phyloP scores from a whole-genome alignment of 2,113 vertebrate genomes.

The Pionites leucogaster region DNA sequence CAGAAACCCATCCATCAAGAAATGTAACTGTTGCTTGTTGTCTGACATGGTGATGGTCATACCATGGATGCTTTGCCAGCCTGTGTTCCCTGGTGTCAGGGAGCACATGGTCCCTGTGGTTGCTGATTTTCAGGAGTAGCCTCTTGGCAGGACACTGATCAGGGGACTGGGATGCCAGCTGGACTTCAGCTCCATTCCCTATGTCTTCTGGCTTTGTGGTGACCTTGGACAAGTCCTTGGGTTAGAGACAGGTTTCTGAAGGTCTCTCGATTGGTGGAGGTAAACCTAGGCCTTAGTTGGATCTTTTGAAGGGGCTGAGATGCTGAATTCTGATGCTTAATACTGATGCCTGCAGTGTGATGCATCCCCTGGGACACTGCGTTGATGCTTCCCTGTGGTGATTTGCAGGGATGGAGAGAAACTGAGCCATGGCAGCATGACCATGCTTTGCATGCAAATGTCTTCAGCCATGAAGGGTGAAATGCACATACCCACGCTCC shows the following conservation, averaged over 20 bases:
- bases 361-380: neutral
- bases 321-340: neutral
- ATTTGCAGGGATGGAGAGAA: neutral
- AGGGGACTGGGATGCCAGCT: neutral
- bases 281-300: neutral
- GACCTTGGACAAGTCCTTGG: neutral
- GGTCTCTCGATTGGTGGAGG: neutral
- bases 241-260: neutral
- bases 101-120: neutral
- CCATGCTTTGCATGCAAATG: rapidly evolving
- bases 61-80: neutral
- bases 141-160: neutral
- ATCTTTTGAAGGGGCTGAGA: neutral
- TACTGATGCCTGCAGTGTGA: neutral
- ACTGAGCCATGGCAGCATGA: neutral
- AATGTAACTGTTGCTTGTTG: neutral
- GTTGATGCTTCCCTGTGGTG: neutral
- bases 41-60: neutral
- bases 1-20: neutral
- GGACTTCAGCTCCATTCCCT: neutral
- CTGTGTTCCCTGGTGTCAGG: neutral
- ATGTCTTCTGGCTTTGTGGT: neutral
- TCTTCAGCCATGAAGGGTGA: neutral
- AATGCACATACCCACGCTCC: neutral
- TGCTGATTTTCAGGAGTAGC: neutral